A percentile compares a stretch with the other conserved stretches of the same genome.
Conservation (phyloP, 92 coral and sea anemone species). For the Epizoanthus stellaris region DNA sequence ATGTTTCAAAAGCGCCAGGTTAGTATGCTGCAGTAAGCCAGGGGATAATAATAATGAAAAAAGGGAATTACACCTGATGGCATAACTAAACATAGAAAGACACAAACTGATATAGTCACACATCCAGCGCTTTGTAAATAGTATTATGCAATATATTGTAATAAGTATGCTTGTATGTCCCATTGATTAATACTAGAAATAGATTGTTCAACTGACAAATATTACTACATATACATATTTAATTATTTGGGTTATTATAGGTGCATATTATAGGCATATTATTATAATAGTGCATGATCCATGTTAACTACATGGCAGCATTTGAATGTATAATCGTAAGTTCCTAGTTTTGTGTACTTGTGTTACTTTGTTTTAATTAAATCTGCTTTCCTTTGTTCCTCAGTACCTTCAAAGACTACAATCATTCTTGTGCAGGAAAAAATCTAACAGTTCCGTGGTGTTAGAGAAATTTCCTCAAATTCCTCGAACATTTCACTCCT, state of each 20-base stretch:
- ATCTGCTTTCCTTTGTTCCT: not conserved
- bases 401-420: conserved; percentile 5
- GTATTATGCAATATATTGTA: too few species aligned
- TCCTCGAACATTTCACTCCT: not conserved
- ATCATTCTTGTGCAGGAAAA: not conserved
- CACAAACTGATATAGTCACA: not conserved
- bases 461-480: not conserved
- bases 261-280: not conserved
- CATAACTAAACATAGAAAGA: not conserved
- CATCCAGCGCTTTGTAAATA: not conserved
- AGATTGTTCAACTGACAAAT: not conserved
- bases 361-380: not conserved
- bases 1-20: not conserved
- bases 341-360: not conserved
- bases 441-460: not conserved
- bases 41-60: not conserved
- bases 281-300: not conserved
- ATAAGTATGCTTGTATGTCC: too few species aligned
- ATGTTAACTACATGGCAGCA: not conserved
- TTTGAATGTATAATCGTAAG: not conserved
- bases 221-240: not conserved
- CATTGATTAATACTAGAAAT: not conserved
- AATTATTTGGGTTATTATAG: not conserved
- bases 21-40: not conserved
- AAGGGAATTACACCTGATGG: not conserved